Evolutionary conservation across 2,888 invertebrate species (phyloP), one percentile per base, ranked within the genome.

Genomic region (Protodeltote pygarga): DNA sequence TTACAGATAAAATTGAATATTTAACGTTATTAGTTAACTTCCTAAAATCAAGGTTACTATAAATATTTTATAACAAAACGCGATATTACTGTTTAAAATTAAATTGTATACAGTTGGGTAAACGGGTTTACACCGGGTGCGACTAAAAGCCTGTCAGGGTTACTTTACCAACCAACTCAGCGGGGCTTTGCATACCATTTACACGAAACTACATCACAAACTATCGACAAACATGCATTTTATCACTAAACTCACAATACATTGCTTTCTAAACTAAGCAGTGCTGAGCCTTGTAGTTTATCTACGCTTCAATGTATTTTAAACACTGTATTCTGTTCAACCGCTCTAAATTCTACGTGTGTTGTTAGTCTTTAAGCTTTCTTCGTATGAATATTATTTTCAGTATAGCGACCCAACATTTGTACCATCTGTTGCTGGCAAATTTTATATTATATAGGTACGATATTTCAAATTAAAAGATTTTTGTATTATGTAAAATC

Each of bases 341-440:
- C 8, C 20, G 8, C 10, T 25, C 11, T 48, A 8, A 44, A 42
- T 11, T 14, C 9, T 3, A 10, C 24, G 28, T 31, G 34, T 45
- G 48, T 60, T 60, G 65, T 57, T 61, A 50, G 25, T 49, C 52
- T 64, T 67, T 58, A 48, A 62, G 61, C 52, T 69, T 69, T 71
- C 65, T 68, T 73, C 65, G 53, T 60, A 74, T 77, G 77, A 77
- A 78, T 77, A 75, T 73, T 74, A 76, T 78, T 72, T 73, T 70
- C 48, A 55, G 65, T 65, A 59, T 61, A 50, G 58, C 57, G 69
- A 69, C 65, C 71, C 67, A 17, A 67, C 63, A 63, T 74, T 77
- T 33, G 53, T 58, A 46, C 42, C 73, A 71, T 66, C 69, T 75
- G 76, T 69, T 73, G 65, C 62, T 55, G 44, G 50, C 25, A 61